These are phyloP conservation scores for Sigmodon hispidus DNA, from an alignment of 2,113 vertebrate species.

Conservation along the genomic window DNA sequence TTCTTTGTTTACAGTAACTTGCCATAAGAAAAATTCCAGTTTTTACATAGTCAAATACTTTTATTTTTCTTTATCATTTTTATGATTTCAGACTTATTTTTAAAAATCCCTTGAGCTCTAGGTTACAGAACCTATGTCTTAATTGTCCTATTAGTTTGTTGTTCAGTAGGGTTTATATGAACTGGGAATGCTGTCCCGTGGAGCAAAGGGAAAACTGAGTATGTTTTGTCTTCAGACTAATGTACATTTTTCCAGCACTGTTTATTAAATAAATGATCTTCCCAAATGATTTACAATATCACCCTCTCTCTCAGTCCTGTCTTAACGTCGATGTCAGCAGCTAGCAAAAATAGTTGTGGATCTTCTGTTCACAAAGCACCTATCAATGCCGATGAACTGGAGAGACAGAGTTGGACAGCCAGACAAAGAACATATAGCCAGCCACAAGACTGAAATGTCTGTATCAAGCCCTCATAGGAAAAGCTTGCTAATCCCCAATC, in stretches of 20 bases:
- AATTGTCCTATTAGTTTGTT: slow-evolving; percentile 16
- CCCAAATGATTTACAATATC: slow-evolving; percentile 27
- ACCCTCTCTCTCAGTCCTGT: neutral
- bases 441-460: neutral
- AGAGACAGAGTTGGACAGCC: neutral
- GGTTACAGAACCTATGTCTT: neutral
- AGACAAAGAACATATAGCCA: neutral
- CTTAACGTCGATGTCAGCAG: neutral
- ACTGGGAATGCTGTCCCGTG: neutral
- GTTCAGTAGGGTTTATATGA: neutral
- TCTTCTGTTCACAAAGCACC: neutral
- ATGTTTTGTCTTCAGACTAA: slow-evolving; percentile 42
- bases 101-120: neutral
- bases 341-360: neutral
- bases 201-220: neutral
- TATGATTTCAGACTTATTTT: slow-evolving; percentile 7
- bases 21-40: neutral
- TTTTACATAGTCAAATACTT: slow-evolving; percentile 1
- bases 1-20: neutral
- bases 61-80: slow-evolving; percentile 4
- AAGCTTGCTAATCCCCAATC: neutral
- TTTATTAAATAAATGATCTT: slow-evolving; percentile 12
- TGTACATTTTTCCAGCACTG: neutral
- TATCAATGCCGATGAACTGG: neutral
- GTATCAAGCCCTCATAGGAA: neutral